Conservation (phyloP, 2,888 invertebrate genomes). For the Aethes cnicana region DNA sequence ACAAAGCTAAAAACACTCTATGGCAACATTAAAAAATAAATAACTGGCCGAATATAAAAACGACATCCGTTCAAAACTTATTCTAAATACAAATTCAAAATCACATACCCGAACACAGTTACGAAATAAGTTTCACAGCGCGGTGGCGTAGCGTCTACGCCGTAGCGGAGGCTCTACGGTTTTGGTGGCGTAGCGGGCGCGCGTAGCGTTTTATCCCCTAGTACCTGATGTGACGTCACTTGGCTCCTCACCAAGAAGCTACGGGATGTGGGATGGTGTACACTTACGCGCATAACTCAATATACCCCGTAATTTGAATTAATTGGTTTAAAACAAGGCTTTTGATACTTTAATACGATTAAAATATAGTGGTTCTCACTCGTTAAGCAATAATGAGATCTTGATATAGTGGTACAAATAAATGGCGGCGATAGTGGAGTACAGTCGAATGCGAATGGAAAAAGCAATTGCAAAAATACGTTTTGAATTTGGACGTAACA, state of each 20-base stretch:
- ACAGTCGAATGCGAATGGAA: too few species aligned
- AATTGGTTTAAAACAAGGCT: conserved; percentile 28
- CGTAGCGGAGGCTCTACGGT: conserved; percentile 61
- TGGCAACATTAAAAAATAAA: too few species aligned
- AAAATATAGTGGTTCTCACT: conserved; percentile 17
- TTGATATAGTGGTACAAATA: conserved; percentile 11
- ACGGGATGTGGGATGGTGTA: conserved; percentile 27
- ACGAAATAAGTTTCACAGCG: conserved; percentile 38
- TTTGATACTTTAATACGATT: conserved; percentile 27
- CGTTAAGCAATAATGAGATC: conserved; percentile 13
- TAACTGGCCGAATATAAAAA: conserved; percentile 1
- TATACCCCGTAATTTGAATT: conserved; percentile 14
- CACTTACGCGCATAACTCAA: conserved; percentile 24
- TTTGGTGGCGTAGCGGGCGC: conserved; percentile 58
- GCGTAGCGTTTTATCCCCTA: conserved; percentile 53
- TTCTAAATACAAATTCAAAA: conserved; percentile 27
- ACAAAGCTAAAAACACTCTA: too few species aligned
- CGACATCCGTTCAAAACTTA: conserved; percentile 24
- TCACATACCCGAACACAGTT: conserved; percentile 23
- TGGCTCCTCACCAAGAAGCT: conserved; percentile 25
- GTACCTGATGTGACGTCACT: conserved; percentile 28
- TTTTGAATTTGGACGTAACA: too few species aligned
- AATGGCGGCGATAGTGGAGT: not conserved
- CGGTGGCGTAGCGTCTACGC: conserved; percentile 66
- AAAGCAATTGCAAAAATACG: too few species aligned